phyloP scores from a whole-genome alignment of 2,888 invertebrate species.

The Neocrepidodera transversa region DNA sequence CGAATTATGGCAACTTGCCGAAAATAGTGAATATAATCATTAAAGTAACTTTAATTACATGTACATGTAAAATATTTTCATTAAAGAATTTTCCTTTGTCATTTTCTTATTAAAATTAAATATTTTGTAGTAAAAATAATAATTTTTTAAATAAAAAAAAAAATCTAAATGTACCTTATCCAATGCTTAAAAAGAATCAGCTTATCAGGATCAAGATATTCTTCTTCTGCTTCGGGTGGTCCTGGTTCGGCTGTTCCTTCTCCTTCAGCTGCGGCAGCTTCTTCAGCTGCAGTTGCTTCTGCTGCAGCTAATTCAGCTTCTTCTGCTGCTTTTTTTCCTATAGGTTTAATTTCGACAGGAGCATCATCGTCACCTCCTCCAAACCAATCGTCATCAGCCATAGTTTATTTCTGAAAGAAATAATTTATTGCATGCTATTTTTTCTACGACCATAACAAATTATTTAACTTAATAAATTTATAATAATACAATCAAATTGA shows the following conservation, averaged over 20 bases:
- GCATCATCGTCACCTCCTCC: conserved; percentile 39
- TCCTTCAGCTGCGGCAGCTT: conserved; percentile 46
- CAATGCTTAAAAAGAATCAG: conserved; percentile 81
- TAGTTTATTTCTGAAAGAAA: conserved; percentile 13
- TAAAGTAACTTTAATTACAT: no score
- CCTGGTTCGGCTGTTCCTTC: conserved; percentile 48
- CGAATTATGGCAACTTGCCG: conserved; percentile 7
- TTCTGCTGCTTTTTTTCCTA: conserved; percentile 38
- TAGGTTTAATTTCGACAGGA: conserved; percentile 29
- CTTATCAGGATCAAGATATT: conserved; percentile 67
- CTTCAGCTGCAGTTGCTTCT: conserved; percentile 34
- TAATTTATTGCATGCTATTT: no score
- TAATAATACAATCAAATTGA: neutral
- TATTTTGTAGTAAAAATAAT: neutral
- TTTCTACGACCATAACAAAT: no score
- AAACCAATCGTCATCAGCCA: conserved; percentile 46
- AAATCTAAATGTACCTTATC: conserved; percentile 83
- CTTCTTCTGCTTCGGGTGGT: conserved; percentile 57
- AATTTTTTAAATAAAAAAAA: no score
- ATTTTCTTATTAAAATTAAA: neutral
- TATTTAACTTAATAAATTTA: no score
- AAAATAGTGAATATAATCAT: conserved; percentile 1
- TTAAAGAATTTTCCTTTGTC: neutral
- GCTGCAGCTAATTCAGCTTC: conserved; percentile 38
- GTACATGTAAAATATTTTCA: no score